phyloP scores from a whole-genome alignment of 2,797 vertebrate species.

The Ctenosaura bakeri region DNA sequence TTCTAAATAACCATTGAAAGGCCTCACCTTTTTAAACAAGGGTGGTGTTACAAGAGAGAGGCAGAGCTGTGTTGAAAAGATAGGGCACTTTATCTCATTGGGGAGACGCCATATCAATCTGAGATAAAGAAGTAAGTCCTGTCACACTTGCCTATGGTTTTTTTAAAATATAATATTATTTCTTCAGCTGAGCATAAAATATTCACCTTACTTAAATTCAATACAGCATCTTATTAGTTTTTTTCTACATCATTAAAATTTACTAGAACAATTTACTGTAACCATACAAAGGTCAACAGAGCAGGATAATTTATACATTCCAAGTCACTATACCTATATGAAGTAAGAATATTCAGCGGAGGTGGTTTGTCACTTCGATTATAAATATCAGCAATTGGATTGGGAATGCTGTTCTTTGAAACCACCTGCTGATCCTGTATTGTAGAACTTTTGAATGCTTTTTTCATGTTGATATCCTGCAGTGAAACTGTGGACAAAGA shows the following conservation, averaged over 20 bases:
- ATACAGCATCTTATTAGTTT: not conserved
- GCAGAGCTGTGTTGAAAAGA: too few relatives aligned
- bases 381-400: slow-evolving; percentile 93
- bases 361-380: slow-evolving; percentile 95
- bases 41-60: too few relatives aligned
- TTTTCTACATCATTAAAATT: not conserved
- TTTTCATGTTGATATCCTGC: slow-evolving; percentile 99
- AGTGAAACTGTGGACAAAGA: slow-evolving; percentile 88
- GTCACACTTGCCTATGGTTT: not conserved
- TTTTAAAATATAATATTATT: not conserved
- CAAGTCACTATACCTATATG: slow-evolving; percentile 86
- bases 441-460: slow-evolving; percentile 97
- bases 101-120: too few relatives aligned
- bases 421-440: slow-evolving; percentile 98
- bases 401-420: slow-evolving; percentile 95
- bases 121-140: too few relatives aligned
- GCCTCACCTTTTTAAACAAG: too few relatives aligned
- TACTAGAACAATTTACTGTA: not conserved
- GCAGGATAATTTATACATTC: not conserved
- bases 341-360: slow-evolving; percentile 92
- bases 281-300: not conserved
- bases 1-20: too few relatives aligned
- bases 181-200: not conserved
- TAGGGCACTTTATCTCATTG: too few relatives aligned
- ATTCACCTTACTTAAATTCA: not conserved